Base-by-base conservation (phyloP, 2,888 invertebrate species). In the Leptopilina syphax region DNA sequence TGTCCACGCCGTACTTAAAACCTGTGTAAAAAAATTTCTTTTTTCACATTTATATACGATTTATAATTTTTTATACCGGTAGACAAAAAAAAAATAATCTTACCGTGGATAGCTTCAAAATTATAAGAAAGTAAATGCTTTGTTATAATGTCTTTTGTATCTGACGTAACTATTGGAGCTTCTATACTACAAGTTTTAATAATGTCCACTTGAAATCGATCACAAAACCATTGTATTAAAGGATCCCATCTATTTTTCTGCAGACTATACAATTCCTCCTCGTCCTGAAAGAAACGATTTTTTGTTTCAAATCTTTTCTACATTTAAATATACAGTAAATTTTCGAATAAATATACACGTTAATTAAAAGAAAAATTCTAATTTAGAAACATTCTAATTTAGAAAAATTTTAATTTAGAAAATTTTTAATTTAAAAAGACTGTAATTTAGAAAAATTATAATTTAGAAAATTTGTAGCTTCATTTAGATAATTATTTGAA, bases 241-340 rank as follows among this genome's bases (percentile, higher is more conserved):
- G 99, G 98, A 89, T 95, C 95, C 99, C 99, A 99, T 90, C 97
- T 95, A 85, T 95, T 92, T 79, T 93, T 92, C 93, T 99, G 98
- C 57, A 97, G 89, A 78, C 94, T 93, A 84, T 94, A 94, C 77
- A 99, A 93, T 82, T 97, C 96, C 81, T 95, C 94, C 85, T 96
- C 95, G 86, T 97, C 96, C 96, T 96, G 84, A 73, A 85, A 73
- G 9, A 41, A 60, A 27, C 12, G 18, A 47, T 1, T 66, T 77
- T 68, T 70, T 34, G n/a, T n/a, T 50, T 12, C 41, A 76, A 73
- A 66, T 80, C 57, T 77, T 24, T 44, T 8, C 8, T 44, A 6
- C 8, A 8, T 8, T 4, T 4, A 44, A 44, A 44, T 44, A 34
- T 34, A 34, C 0, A 44, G 8, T 44, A 8, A 44, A 44, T 8